phyloP scores from a whole-genome alignment of 2,113 vertebrate species.

The Thalassoma bifasciatum region DNA sequence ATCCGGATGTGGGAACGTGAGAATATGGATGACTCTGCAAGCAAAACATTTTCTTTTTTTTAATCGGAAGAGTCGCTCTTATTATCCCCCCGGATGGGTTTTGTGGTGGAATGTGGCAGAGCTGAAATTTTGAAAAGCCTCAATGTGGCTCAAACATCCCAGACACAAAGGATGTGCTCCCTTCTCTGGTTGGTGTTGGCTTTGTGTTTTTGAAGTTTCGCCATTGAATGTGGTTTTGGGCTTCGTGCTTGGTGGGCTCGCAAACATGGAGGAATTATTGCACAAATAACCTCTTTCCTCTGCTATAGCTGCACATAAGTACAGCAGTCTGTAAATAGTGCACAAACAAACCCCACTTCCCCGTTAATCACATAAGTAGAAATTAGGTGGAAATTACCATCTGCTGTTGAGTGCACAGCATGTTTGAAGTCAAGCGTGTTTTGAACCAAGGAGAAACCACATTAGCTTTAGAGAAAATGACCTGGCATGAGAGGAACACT shows the following conservation, averaged over 20 bases:
- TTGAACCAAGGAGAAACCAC: neutral
- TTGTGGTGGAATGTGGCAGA: slow-evolving; percentile 51
- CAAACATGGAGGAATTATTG: neutral
- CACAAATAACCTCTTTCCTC: slow-evolving; percentile 24
- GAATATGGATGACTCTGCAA: slow-evolving; percentile 63
- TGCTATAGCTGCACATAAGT: slow-evolving; percentile 11
- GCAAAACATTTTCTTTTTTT: slow-evolving; percentile 56
- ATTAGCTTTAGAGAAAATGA: too few species aligned
- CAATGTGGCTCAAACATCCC: slow-evolving; percentile 39
- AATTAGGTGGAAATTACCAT: neutral
- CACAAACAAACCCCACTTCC: slow-evolving; percentile 7
- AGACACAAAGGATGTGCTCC: slow-evolving; percentile 37
- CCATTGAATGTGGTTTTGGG: slow-evolving; percentile 37
- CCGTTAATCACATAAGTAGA: slow-evolving; percentile 6
- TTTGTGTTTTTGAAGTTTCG: slow-evolving; percentile 10
- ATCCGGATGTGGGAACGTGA: slow-evolving; percentile 72
- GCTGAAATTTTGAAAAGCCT: slow-evolving; percentile 31
- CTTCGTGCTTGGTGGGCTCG: slow-evolving; percentile 25
- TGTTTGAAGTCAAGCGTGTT: neutral
- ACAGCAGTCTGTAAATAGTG: slow-evolving; percentile 3
- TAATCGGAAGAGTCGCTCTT: slow-evolving; percentile 34
- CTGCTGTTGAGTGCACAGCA: neutral
- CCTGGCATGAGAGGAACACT: too few species aligned
- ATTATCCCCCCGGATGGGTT: slow-evolving; percentile 59
- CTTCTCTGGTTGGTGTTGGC: slow-evolving; percentile 44